Evolutionary conservation across 2,797 vertebrate species (phyloP), one percentile per base, ranked within the genome.

Genomic region (Pangasius krempfi): DNA sequence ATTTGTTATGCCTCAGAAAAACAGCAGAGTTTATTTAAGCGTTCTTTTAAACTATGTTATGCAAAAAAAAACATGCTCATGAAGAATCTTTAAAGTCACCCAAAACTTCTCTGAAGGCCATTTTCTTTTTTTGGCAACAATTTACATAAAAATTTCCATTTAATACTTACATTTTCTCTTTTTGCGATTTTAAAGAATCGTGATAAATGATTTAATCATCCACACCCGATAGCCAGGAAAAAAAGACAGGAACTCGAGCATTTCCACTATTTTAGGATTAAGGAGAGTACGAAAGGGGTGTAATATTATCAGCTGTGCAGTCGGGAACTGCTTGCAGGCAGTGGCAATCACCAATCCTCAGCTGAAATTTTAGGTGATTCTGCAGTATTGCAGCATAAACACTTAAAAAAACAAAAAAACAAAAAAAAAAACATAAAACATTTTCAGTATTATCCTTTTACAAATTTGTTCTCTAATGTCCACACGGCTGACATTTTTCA

Each of bases 31-130:
- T 64, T 30, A 83, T 80, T 70, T 66, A 66, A 37, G 54, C n/a
- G 22, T 37, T 78, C 16, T 44, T 81, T 88, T 44, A 58, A 58
- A 78, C 40, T 12, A 25, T 50, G 47, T 47, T 64, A 78, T 58
- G 82, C 72, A 79, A 6, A 58, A 58, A 25, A 14, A 37, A 4
- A 22, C 20, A 5, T n/a, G 47, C 44, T 86, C 66, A 60, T 68
- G 64, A 83, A 86, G 58, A 66, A 73, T 50, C 47, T 47, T n/a
- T 62, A n/a, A 87, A 84, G 81, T 84, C 60, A 84, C 62, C 58
- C 37, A 14, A 40, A 82, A 47, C 60, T 5, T 66, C n/a, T 64
- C 22, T 20, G 27, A 30, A 64, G 25, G 1, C 9, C 4, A 25
- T 58, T 60, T 60, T 40, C 20, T 56, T 40, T 56, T 56, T 80